Base-by-base conservation (phyloP, 2,113 vertebrate genomes). In the Mobula hypostoma region DNA sequence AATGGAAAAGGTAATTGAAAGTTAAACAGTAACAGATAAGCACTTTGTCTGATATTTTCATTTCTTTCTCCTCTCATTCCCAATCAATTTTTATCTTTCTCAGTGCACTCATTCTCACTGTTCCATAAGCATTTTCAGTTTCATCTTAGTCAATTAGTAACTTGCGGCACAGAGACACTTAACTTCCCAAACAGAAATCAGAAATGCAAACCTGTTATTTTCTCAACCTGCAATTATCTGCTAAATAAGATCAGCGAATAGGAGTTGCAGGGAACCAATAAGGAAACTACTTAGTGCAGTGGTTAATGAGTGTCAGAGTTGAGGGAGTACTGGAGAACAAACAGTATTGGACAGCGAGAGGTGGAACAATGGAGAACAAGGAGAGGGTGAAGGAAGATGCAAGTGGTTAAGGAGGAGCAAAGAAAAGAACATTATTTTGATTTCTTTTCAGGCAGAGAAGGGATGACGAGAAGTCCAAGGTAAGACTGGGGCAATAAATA, bases 21-120 rank as follows among this genome's bases (percentile, higher is more conserved):
- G 12, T 15, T 29, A 14, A 24, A 87, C 24, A 87, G 83, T 5
- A 79, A 36, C 77, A 79, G 8, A 36, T 82, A 82, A 32, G 5
- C 58, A 66, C 27, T 85, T 85, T 88, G n/a, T 88, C 61, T n/a
- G 14, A 66, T 88, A 88, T 88, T 88, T 66, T 66, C 5, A 88
- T 66, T 88, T 32, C 85, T 88, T 88, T 63, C 61, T 88, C 29
- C 29, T 36, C 29, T 88, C 32, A 12, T 63, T 14, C 27, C 27
- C 4, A 63, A 11, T 29, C 85, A n/a, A 56, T 12, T 27, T 56
- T 87, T 87, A 87, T 12, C 27, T 87, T 61, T 2, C 58, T 29
- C 24, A 87, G 61, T 4, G 27, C 58, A 63, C 14, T 87, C 56
- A 29, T 29, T 61, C 40, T 27, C 12, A 63, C 83, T 61, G 61